These are phyloP conservation scores for Amphiprion ocellaris DNA, from an alignment of 2,113 vertebrate species.

Conservation along the genomic window DNA sequence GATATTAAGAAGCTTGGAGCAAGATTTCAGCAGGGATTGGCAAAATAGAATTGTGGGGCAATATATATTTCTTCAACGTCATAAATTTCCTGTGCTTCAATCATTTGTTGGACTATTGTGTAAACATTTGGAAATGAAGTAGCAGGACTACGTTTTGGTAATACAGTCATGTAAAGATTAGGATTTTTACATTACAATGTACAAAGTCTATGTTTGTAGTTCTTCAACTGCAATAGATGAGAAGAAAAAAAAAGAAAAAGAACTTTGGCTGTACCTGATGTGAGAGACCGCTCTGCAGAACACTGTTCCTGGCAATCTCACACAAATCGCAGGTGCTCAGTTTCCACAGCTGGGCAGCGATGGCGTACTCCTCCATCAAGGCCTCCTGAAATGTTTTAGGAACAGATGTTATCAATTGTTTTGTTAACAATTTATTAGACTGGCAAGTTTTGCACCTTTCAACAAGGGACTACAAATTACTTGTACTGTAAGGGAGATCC, in stretches of 20 bases:
- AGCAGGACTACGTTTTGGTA: too few relatives aligned
- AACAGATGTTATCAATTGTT: background rate
- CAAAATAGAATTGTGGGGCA: too few relatives aligned
- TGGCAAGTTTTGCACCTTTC: background rate
- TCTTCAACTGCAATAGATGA: background rate
- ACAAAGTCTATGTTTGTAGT: background rate
- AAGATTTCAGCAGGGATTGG: too few relatives aligned
- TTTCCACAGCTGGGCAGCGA: constrained; percentile 98
- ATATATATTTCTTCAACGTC: too few relatives aligned
- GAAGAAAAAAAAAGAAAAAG: background rate
- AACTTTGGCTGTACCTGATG: constrained; percentile 87
- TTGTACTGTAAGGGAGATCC: background rate
- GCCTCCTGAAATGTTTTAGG: constrained; percentile 60
- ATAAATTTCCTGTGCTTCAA: too few relatives aligned
- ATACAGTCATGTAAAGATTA: too few relatives aligned
- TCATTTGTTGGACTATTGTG: too few relatives aligned
- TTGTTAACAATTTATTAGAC: background rate
- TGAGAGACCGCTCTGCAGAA: constrained; percentile 94
- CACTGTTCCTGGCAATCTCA: constrained; percentile 97
- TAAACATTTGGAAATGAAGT: too few relatives aligned
- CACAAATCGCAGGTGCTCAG: constrained; percentile 97
- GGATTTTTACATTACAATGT: too few relatives aligned
- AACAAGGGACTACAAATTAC: background rate
- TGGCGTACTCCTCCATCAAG: constrained; percentile 91
- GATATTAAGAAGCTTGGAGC: too few relatives aligned